phyloP scores from a whole-genome alignment of 2,113 vertebrate genomes.

The Eulemur rufifrons region DNA sequence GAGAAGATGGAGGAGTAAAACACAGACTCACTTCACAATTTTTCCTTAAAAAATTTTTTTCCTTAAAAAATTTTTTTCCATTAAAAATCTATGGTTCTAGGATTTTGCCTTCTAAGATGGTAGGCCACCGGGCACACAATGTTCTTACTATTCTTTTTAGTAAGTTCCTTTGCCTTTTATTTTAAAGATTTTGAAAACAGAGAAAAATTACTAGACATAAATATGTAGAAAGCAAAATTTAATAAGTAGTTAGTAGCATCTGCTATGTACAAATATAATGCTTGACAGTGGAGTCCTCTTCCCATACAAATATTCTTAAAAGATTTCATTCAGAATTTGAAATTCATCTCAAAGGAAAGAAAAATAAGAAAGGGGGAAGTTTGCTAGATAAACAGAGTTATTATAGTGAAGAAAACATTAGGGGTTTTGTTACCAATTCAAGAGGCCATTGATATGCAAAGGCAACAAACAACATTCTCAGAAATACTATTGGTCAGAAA shows the following conservation, averaged over 20 bases:
- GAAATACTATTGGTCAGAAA: background rate
- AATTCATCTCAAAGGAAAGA: slow-evolving; percentile 39
- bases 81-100: background rate
- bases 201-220: background rate
- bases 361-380: background rate
- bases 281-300: background rate
- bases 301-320: background rate
- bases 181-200: slow-evolving; percentile 9
- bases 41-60: slow-evolving; percentile 11
- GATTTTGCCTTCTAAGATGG: slow-evolving; percentile 5
- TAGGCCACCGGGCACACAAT: background rate
- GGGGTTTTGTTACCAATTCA: background rate
- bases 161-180: slow-evolving; percentile 3
- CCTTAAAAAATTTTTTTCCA: background rate
- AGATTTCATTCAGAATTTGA: slow-evolving; percentile 21
- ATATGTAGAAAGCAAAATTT: background rate
- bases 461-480: background rate
- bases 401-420: background rate
- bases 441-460: background rate
- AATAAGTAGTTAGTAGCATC: background rate
- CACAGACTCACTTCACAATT: background rate
- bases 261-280: background rate
- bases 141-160: background rate
- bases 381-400: background rate
- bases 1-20: background rate